Conservation (phyloP, 2,888 invertebrate genomes). For the Phania funesta region DNA sequence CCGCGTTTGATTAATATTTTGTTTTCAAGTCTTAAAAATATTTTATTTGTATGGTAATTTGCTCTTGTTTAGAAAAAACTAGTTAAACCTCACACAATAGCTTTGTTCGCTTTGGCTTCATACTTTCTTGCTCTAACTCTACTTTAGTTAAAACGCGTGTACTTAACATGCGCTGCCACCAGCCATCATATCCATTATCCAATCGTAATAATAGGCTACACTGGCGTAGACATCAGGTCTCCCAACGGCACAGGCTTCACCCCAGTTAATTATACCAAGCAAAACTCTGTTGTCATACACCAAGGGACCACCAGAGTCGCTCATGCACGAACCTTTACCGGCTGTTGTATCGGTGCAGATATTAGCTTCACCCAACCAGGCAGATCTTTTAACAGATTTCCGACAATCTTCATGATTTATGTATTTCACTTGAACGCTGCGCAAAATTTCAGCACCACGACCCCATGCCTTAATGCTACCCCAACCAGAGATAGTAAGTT, state of each 20-base stretch:
- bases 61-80: too few species aligned
- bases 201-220: slow-evolving; percentile 74
- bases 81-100: too few species aligned
- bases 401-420: slow-evolving; percentile 80
- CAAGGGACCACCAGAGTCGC: slow-evolving; percentile 79
- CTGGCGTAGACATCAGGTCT: slow-evolving; percentile 78
- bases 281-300: slow-evolving; percentile 71
- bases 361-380: slow-evolving; percentile 82
- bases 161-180: slow-evolving; percentile 68
- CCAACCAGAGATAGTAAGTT: slow-evolving; percentile 83
- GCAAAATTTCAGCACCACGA: slow-evolving; percentile 81
- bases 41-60: too few species aligned
- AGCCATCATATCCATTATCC: slow-evolving; percentile 73
- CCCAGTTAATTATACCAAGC: slow-evolving; percentile 79
- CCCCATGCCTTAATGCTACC: slow-evolving; percentile 82
- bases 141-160: too few species aligned
- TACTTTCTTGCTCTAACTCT: neutral
- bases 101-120: slow-evolving; percentile 36
- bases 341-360: slow-evolving; percentile 82
- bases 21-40: too few species aligned
- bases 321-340: slow-evolving; percentile 81
- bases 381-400: slow-evolving; percentile 80
- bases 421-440: slow-evolving; percentile 82
- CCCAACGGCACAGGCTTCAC: slow-evolving; percentile 78
- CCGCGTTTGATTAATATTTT: too few species aligned